Evolutionary conservation across 2,888 invertebrate genomes (phyloP), one percentile per base, ranked within the genome.

Genomic region (Nomada lathburiana): DNA sequence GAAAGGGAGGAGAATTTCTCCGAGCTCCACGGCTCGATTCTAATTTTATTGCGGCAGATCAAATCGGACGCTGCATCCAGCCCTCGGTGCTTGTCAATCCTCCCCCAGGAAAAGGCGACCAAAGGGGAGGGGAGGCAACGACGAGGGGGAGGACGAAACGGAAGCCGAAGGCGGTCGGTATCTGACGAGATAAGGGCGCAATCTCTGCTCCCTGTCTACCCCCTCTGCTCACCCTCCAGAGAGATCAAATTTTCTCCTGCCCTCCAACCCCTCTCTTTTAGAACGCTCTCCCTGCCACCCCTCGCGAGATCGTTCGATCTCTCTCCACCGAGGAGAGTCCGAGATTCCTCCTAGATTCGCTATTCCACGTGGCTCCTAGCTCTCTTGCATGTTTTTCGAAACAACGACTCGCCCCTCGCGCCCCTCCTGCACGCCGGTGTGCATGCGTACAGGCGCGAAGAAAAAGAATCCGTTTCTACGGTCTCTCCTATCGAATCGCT

Each of bases 121-220:
- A 23, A 63, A 59, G 29, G 20, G 63, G 26, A 59, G 74, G 72
- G 59, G 67, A 70, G 73, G 71, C 69, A 65, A 74, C 76, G 76
- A 79, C 79, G 36, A 44, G 55, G 55, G 44, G 74, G 72, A 92
- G 83, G 82, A 92, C 90, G 89, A 85, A 86, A 84, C 86, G 82
- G 86, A 91, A 91, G 89, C 87, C 80, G 86, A 84, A 85, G 86
- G 81, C 83, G 85, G 80, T 85, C 82, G 91, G 92, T 93, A 91
- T 92, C 93, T 87, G 88, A 85, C 92, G 91, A 92, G 92, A 92
- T 90, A 82, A 83, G 90, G 88, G 90, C 84, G 90, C 91, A 91
- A 92, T 92, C 92, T 92, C 77, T 85, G 70, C 77, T 80, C 75
- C 83, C 84, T 78, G 79, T 84, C 76, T 81, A 26, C 69, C 63